Evolutionary conservation across 2,113 vertebrate genomes (phyloP).

Genomic region (Vidua macroura): DNA sequence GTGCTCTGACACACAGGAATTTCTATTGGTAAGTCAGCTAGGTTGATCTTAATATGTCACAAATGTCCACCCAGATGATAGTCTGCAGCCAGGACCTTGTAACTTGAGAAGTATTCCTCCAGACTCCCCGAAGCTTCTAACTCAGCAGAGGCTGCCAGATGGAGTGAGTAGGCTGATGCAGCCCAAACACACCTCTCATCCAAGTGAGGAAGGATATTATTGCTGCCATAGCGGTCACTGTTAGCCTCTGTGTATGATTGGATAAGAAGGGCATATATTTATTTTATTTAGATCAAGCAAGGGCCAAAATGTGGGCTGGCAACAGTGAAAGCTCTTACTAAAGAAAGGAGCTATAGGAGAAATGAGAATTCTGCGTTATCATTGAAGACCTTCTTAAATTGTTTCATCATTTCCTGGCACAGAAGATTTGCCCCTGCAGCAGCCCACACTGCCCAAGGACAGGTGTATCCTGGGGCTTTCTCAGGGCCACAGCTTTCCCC

Average conservation of each 20-base stretch:
- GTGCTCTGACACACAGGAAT: not conserved
- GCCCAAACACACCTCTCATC: not conserved
- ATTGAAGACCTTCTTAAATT: not conserved
- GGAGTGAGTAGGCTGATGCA: not conserved
- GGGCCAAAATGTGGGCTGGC: not conserved
- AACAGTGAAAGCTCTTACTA: not conserved
- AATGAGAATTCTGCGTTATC: accelerated
- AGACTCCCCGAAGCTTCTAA: not conserved
- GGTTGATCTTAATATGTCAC: not conserved
- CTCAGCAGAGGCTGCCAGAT: not conserved
- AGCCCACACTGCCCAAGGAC: not conserved
- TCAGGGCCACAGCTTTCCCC: not conserved
- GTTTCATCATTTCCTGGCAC: not conserved
- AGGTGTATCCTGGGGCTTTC: not conserved
- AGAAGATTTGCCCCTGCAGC: not conserved
- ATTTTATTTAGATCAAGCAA: not conserved
- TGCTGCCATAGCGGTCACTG: not conserved
- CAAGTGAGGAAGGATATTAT: not conserved
- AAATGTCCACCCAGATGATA: not conserved
- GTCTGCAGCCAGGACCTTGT: not conserved
- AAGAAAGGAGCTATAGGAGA: not conserved
- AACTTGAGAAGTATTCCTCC: not conserved
- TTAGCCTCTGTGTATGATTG: not conserved
- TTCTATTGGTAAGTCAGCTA: not conserved
- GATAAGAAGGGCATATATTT: not conserved